A percentile compares a stretch with the other conserved stretches of the same genome.
phyloP scores from a whole-genome alignment of 2,888 invertebrate species.

The Eupithecia subumbrata region DNA sequence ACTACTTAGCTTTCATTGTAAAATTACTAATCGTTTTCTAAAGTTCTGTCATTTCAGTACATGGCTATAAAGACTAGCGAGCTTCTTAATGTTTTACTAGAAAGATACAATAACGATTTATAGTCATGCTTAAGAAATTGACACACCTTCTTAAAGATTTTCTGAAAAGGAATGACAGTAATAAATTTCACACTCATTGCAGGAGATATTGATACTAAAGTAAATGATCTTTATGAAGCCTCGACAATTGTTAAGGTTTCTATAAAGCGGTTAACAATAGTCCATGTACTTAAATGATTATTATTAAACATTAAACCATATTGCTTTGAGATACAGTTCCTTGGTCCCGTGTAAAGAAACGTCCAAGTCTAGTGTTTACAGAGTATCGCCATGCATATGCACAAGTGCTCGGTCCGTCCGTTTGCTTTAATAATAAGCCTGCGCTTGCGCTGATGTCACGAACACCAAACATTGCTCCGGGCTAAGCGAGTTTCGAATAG shows the following conservation, averaged over 20 bases:
- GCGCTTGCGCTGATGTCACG: constrained; percentile 77
- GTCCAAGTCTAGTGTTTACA: constrained; percentile 69
- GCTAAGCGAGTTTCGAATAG: constrained; percentile 55
- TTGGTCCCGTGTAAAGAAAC: constrained; percentile 43
- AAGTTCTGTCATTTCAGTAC: not conserved
- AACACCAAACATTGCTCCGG: constrained; percentile 73
- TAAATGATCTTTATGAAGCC: constrained; percentile 13
- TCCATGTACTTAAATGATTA: not conserved
- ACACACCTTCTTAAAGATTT: not conserved
- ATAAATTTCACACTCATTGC: not conserved
- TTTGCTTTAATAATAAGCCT: constrained; percentile 81
- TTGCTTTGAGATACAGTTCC: constrained; percentile 19
- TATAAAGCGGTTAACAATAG: not conserved
- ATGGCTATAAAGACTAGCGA: not conserved
- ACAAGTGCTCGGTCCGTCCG: constrained; percentile 75
- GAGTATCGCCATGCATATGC: constrained; percentile 76
- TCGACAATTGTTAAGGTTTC: constrained; percentile 2
- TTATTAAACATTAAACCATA: constrained; percentile 17
- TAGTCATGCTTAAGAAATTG: not conserved
- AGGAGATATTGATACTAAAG: not conserved
- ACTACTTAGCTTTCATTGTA: too few relatives aligned
- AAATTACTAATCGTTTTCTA: not conserved
- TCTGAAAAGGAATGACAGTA: not conserved
- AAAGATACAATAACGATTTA: not conserved
- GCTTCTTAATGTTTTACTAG: not conserved